Percentiles rank a stretch among this genome's conserved stretches.
phyloP scores from a whole-genome alignment of 2,888 invertebrate genomes.

The Brachyopa scutellaris region DNA sequence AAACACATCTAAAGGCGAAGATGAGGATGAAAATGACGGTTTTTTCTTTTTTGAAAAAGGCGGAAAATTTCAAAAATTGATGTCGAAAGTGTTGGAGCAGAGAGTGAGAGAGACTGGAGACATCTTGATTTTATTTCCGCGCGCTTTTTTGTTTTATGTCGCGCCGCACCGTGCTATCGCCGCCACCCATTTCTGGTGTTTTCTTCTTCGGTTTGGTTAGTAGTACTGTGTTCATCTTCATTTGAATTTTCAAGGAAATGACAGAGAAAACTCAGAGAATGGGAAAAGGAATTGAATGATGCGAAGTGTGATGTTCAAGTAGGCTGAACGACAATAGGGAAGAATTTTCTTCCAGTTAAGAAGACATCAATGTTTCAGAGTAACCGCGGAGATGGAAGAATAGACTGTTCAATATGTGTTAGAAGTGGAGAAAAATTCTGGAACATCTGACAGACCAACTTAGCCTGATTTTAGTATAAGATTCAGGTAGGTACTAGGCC shows the following conservation, averaged over 20 bases:
- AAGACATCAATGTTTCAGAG: constrained; percentile 44
- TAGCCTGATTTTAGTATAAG: too few species aligned
- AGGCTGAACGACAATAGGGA: constrained; percentile 42
- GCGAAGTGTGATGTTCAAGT: constrained; percentile 34
- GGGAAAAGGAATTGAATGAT: not conserved
- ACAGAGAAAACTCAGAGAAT: constrained; percentile 33
- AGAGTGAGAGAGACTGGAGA: constrained; percentile 29
- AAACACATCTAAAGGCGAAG: not conserved
- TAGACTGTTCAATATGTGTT: not conserved
- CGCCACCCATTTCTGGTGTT: not conserved
- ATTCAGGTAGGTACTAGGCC: too few species aligned
- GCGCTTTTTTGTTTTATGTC: constrained; percentile 63
- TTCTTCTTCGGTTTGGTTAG: not conserved
- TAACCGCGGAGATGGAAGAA: too few species aligned
- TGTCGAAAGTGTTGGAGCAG: constrained; percentile 28
- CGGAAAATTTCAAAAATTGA: constrained; percentile 49
- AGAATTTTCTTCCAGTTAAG: constrained; percentile 40
- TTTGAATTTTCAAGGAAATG: constrained; percentile 59
- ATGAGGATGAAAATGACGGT: too few species aligned
- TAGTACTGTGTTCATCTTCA: constrained; percentile 53
- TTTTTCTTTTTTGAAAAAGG: not conserved
- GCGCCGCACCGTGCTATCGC: not conserved
- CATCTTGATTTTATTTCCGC: constrained; percentile 67
- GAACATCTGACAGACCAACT: too few species aligned
- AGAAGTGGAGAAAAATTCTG: not conserved